Evolutionary conservation across 2,113 vertebrate genomes (phyloP).

Genomic region (Butastur rufipennis): DNA sequence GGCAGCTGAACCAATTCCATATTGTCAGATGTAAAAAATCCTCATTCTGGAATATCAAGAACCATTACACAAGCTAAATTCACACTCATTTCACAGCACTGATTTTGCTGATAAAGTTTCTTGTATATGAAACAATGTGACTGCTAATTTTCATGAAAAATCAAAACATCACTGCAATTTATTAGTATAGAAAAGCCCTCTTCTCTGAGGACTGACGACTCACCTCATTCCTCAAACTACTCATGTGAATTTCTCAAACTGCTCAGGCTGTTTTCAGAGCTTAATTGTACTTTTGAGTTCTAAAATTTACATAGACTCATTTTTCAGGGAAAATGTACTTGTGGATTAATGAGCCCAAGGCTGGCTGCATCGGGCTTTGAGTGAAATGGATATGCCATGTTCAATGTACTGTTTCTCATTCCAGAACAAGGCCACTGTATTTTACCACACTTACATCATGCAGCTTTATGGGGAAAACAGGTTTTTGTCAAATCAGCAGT

Average conservation of each 20-base stretch:
- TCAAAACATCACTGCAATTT: not conserved
- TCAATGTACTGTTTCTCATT: not conserved
- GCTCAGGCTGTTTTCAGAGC: not conserved
- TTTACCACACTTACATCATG: not conserved
- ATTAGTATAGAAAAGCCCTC: not conserved
- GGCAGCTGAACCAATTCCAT: not conserved
- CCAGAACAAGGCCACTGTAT: not conserved
- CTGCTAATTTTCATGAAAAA: not conserved
- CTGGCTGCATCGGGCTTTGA: not conserved
- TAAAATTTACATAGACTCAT: constrained; percentile 36
- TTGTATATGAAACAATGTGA: not conserved
- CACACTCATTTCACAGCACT: not conserved
- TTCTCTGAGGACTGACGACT: not conserved
- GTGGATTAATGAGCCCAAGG: constrained; percentile 14
- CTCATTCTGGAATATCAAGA: not conserved
- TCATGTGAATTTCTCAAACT: constrained; percentile 17
- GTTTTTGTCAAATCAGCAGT: not conserved
- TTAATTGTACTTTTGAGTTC: not conserved
- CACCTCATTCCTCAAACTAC: constrained; percentile 13
- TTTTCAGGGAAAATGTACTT: constrained; percentile 40
- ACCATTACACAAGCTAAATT: not conserved
- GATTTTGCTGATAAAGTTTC: not conserved
- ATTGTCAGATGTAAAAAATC: not conserved
- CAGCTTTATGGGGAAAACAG: not conserved
- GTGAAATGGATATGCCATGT: constrained; percentile 18